Percentiles rank a stretch among this genome's conserved stretches.
Evolutionary conservation across 2,888 invertebrate species (phyloP).

Genomic region (Clivina fossor): DNA sequence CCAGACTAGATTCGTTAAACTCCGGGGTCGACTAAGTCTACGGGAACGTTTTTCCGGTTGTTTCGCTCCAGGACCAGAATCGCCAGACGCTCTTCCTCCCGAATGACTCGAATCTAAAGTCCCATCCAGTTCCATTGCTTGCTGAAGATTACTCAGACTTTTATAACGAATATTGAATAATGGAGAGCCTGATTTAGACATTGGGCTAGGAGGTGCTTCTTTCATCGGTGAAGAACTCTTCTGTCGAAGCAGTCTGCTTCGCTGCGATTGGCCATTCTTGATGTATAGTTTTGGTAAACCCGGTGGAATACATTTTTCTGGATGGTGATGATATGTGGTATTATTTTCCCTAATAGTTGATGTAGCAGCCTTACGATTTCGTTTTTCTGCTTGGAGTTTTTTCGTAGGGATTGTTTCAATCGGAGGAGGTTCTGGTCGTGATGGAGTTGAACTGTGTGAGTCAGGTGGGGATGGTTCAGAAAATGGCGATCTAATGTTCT

Average conservation of each 20-base stretch:
- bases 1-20: slow-evolving; percentile 86
- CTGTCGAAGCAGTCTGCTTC: slow-evolving; percentile 68
- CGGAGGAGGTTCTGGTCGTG: slow-evolving; percentile 85
- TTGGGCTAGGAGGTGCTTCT: slow-evolving; percentile 66
- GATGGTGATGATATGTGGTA: slow-evolving; percentile 57
- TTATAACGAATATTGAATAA: slow-evolving; percentile 75
- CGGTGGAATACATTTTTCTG: slow-evolving; percentile 61
- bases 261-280: slow-evolving; percentile 70
- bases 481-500: slow-evolving; percentile 71
- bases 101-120: slow-evolving; percentile 90
- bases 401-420: slow-evolving; percentile 89
- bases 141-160: slow-evolving; percentile 70
- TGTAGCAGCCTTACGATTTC: slow-evolving; percentile 69
- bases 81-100: slow-evolving; percentile 82
- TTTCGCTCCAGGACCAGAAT: slow-evolving; percentile 75
- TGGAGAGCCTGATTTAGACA: slow-evolving; percentile 72
- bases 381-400: slow-evolving; percentile 72
- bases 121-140: slow-evolving; percentile 70
- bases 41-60: slow-evolving; percentile 81
- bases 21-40: slow-evolving; percentile 79
- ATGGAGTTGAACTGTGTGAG: slow-evolving; percentile 53
- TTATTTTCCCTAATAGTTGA: slow-evolving; percentile 56
- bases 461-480: slow-evolving; percentile 56
- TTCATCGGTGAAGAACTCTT: slow-evolving; percentile 74
- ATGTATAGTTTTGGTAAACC: slow-evolving; percentile 76